Evolutionary conservation across 2,888 invertebrate species (phyloP), one percentile per base, ranked within the genome.

Genomic region (Cosmorhoe ocellata): DNA sequence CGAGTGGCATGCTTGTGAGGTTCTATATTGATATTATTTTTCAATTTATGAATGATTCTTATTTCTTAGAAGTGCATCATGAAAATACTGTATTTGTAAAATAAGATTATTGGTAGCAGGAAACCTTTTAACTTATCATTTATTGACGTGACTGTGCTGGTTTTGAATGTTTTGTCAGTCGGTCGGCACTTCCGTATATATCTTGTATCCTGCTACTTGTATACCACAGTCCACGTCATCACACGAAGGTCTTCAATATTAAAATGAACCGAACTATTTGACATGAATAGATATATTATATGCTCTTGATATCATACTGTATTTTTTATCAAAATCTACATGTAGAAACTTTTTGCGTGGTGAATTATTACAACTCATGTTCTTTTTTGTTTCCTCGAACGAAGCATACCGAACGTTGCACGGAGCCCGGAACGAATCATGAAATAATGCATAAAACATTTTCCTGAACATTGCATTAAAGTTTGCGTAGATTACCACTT

Each of bases 311-410:
- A n/a, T n/a, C n/a, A n/a, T n/a, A n/a, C n/a, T n/a, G n/a, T n/a
- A n/a, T n/a, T 18, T 3, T 5, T 18, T 18, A 18, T 18, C 18
- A 18, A 18, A 18, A 18, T 3, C n/a, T 34, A 36, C 3, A 12
- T 11, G 11, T 30, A 46, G 33, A 41, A 51, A 48, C 42, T 44
- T 37, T 38, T 58, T 47, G 58, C 59, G 55, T 58, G 58, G 40
- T 55, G 39, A 18, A 18, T 18, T 18, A 5, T n/a, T n/a, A n/a
- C n/a, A n/a, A n/a, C n/a, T n/a, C n/a, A 8, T 12, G 36, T 18
- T 51, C 47, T 47, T 44, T 40, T 26, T 44, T 31, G 40, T 51
- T 64, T 59, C 58, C 55, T 56, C 44, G 46, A 44, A 45, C 44
- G 46, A 44, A 45, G n/a, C 30, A 41, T 40, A 52, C 39, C 37